Base-by-base conservation (phyloP, 1,140 invertebrate species). In the Hycleus cichorii region DNA sequence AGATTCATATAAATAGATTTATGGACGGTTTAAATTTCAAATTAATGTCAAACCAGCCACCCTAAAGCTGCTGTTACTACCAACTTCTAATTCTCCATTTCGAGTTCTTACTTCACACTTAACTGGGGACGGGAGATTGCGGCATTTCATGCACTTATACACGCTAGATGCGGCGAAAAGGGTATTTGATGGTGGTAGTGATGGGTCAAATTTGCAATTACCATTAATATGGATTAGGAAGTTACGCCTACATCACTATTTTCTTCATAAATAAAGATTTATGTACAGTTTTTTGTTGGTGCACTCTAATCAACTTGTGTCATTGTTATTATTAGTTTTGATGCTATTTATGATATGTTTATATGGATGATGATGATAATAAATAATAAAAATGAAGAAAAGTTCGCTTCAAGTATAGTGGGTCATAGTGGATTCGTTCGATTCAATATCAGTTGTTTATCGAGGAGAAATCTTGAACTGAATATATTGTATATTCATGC, bases 1-100 rank as follows among this genome's bases (percentile, higher is more conserved):
- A 69, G 68, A 68, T 70, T 68, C 66, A 67, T 69, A 68, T 61
- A 64, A 64, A 62, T 60, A 67, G 62, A 70, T 70, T 70, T 70
- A 70, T 45, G 64, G 56, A 64, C 51, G 62, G 66, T 68, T 69
- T 70, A 68, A 70, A 70, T 70, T 70, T 70, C 66, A 67, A 68
- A 70, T 70, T 70, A 70, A 63, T 64, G 68, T 70, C 68, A 67
- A 62, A 57, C 54, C 64, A 57, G 32, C 32, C 18, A 61, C 64
- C 58, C 52, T 53, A 56, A 60, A 56, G 47, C 58, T 49, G 18
- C 18, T 18, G 18, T 18, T 18, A 18, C 46, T 45, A 42, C 58
- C 51, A 49, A 66, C 63, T 66, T 67, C 63, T 67, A 67, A 63
- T 67, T 67, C 59, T 64, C 60, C 62, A 64, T 67, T 67, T 64